Base-by-base conservation (phyloP, 2,888 invertebrate species). In the Atrina japonica region DNA sequence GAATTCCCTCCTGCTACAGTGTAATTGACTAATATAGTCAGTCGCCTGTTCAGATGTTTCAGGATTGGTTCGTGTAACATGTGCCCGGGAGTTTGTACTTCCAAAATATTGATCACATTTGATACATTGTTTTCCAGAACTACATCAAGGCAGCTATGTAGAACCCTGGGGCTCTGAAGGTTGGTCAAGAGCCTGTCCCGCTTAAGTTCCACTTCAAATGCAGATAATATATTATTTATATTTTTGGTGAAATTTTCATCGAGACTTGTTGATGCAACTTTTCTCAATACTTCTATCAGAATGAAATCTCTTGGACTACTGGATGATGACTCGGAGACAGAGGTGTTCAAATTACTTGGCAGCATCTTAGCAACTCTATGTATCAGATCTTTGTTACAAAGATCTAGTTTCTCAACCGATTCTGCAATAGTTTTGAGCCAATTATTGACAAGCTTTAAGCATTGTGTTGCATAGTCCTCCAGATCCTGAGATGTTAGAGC, bases 111-210 rank as follows among this genome's bases (percentile, higher is more conserved):
- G 21, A 97, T 90, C 86, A 95, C 95, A 2, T 94, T 89, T 11
- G 94, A 93, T 43, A 92, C 91, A 21, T 93, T 93, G 89, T 97
- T 97, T 92, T 97, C 97, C 41, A 94, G 90, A 25, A 94, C 94
- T 11, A 95, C 90, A 89, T 97, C 96, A 64, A 96, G 88, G 68
- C 86, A 85, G 3, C 88, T 80, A 68, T 90, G 86, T 21, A 91
- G 73, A n/a, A 82, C 68, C 3, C 73, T 47, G 3, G 55, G 59
- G 7, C 74, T 68, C 23, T 63, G 40, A 29, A 80, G 53, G 49
- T 59, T 65, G 11, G 70, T 66, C 47, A 84, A 61, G 7, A 86
- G 68, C 2, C 52, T 41, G 58, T 87, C 87, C 3, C 70, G 50
- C 6, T 53, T 21, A 23, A 85, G 59, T 21, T 83, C 84, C 9